Evolutionary conservation across 2,888 invertebrate species (phyloP), one percentile per base, ranked within the genome.

Genomic region (Aporophyla nigra): DNA sequence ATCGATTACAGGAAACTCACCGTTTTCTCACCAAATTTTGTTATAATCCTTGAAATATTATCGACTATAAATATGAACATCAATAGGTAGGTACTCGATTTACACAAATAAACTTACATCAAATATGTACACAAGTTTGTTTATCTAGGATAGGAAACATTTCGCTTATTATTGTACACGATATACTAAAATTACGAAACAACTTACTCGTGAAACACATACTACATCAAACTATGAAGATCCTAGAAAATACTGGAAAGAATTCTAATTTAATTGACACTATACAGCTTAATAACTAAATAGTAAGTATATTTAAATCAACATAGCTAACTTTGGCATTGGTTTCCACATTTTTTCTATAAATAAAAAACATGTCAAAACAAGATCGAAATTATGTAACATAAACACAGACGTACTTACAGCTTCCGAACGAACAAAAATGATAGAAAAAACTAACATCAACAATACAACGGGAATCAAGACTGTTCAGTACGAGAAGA

Each of bases 251-350:
- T 96, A 96, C 94, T 95, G 95, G 94, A 94, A 95, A 93, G 94
- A 93, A 91, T 92, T 88, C 90, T 92, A 92, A 91, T 92, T 93
- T 96, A 96, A 96, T 96, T 96, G 96, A 96, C 97, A 95, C 94
- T 96, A 96, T 96, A 96, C 96, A 96, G 91, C 94, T 95, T 96
- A 95, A 91, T n/a, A 93, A 94, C 93, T 96, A 95, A 96, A 95
- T 91, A 91, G 91, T 93, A 94, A 88, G 85, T 91, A 71, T 93
- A 94, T 83, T 83, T 76, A 95, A 96, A 95, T 95, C 96, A 96
- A 96, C 95, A 94, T 96, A 96, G 95, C 96, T 96, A 96, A 96
- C 96, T 97, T 97, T 97, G 96, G 96, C 96, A 97, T 97, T 96
- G 94, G 96, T 96, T 96, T 96, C 93, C 95, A 94, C 93, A 94